Base-by-base conservation (phyloP, 2,113 vertebrate genomes). In the Triplophysa tibetana region DNA sequence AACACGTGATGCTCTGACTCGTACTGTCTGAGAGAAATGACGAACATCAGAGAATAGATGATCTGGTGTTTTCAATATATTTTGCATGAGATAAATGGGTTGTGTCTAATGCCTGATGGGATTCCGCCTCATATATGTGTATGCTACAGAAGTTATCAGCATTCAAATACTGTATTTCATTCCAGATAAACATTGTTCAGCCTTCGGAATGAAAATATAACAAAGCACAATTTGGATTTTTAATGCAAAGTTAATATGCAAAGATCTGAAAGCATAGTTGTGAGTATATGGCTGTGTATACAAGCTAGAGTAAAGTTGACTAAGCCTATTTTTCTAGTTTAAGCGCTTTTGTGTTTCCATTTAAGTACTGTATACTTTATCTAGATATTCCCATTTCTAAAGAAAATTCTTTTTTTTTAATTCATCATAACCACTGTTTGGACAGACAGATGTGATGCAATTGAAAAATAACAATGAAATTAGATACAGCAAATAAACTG, bases 1-100 rank as follows among this genome's bases (percentile, higher is more conserved):
- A 66, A 4, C 48, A 70, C 16, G 23, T 24, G n/a, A 73, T 41
- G 6, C 10, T 23, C n/a, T n/a, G 24, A 70, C 65, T 16, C 19
- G 60, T 21, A 26, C 4, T 11, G 21, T 11, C n/a, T 52, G 12
- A 79, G 16, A 72, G n/a, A 60, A 69, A 60, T 60, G 26, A 29
- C 26, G 3, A 29, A 29, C 26, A 29, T 29, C 33, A 33, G 33
- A 17, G 45, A 23, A 62, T 43, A 33, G 26, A 68, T 19, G 21
- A 8, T 33, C 26, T 76, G 41, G 52, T 19, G 0, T 61, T 11
- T 9, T 45, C 13, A 56, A 52, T 38, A 24, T 50, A 48, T 58
- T 80, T n/a, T 65, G 60, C 77, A 65, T 65, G 73, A 19, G 61
- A 60, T 65, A 56, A 4, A 48, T 76, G n/a, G 60, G 73, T 69